Evolutionary conservation across 1,140 invertebrate species (phyloP), one percentile per base, ranked within the genome.

Genomic region (Panagrolaimus sp.): DNA sequence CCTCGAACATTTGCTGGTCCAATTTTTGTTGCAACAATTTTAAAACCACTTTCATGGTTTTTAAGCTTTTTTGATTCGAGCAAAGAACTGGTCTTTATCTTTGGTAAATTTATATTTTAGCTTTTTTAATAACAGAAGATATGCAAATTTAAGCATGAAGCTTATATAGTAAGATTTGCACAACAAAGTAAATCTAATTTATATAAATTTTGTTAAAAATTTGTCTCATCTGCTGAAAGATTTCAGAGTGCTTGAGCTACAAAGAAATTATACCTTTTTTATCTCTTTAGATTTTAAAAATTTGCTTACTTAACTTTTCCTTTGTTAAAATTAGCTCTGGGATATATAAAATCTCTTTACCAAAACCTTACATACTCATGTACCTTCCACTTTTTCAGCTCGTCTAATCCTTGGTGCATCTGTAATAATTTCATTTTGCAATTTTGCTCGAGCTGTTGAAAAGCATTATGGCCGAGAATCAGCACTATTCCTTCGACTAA

Each of bases 1-100:
- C 94, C 96, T 57, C 87, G 96, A 75, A 92, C 92, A 51, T 99
- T 99, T 86, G 82, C 97, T 62, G 95, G 95, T 46, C 91, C 96
- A 47, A 82, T 98, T n/a, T 82, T 91, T 63, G 87, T 98, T 74
- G 89, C 92, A 1, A 81, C 87, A 44, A 74, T 94, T 44, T 88
- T 91, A n/a, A 87, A 88, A 61, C 93, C 92, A 48, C 80, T 91
- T 84, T 88, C 90, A 62, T 84, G 87, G 48, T 73, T 90, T 47
- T 84, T 91, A 47, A 86, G 90, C 83, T 83, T 89, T 68, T 84
- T 90, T 48, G 87, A 88, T 68, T 84, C 91, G 48, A 89, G 88
- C 82, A 97, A 97, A 87, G 91, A 95, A 86, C 89, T 89, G 86
- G 87, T 88, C 76, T 92, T 96, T 84, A 92, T 92, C 86, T 86